Conservation (phyloP, 2,797 vertebrate genomes). For the Taeniopygia guttata region DNA sequence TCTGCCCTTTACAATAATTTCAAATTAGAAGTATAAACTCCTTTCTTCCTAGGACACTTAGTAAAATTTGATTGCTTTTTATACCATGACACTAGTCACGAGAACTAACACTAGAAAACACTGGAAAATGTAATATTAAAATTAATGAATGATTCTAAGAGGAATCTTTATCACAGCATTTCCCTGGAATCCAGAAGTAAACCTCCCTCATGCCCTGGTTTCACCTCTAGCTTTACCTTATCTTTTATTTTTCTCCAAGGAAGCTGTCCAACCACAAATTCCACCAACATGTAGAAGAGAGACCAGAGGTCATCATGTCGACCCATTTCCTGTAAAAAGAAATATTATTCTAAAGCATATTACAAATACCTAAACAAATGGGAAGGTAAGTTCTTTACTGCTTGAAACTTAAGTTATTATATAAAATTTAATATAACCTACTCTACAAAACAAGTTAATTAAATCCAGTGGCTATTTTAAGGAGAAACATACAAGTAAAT, state of each 20-base stretch:
- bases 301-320: conserved; percentile 98
- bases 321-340: conserved; percentile 91
- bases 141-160: background rate
- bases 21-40: background rate
- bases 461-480: background rate
- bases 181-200: background rate
- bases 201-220: background rate
- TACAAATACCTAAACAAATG: background rate
- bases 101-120: background rate
- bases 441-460: background rate
- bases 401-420: background rate
- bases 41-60: background rate
- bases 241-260: conserved; percentile 99
- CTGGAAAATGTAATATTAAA: background rate
- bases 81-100: background rate
- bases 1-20: background rate
- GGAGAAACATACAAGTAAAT: background rate
- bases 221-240: conserved; percentile 81
- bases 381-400: background rate
- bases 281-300: conserved; percentile 98
- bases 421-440: conserved; percentile 1
- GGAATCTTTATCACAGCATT: background rate
- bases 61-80: background rate
- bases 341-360: conserved; percentile 25
- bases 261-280: conserved; percentile 94